Percentiles rank a stretch among this genome's conserved stretches.
phyloP scores from a whole-genome alignment of 2,888 invertebrate species.

The Quadroppia sp. region DNA sequence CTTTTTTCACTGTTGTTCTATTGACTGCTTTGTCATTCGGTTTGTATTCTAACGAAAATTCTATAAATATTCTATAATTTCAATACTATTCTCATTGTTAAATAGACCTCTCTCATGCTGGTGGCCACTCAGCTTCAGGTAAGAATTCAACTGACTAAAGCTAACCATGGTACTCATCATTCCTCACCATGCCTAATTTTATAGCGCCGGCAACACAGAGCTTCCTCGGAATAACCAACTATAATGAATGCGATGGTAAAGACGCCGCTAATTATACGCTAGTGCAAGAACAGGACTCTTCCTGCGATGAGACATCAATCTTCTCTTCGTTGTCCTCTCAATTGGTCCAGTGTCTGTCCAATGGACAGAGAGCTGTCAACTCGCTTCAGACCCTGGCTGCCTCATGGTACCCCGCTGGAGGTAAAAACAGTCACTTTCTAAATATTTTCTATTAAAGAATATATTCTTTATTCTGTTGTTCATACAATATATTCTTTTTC shows the following conservation, averaged over 20 bases:
- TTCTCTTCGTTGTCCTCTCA: background rate
- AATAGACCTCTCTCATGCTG: too few species aligned
- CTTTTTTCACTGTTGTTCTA: too few species aligned
- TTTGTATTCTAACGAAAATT: too few species aligned
- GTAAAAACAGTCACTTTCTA: background rate
- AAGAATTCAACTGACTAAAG: too few species aligned
- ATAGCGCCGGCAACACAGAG: too few species aligned
- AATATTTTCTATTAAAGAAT: background rate
- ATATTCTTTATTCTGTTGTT: background rate
- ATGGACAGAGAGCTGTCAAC: background rate
- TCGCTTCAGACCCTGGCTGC: background rate
- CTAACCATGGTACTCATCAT: too few species aligned
- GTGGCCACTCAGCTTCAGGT: too few species aligned
- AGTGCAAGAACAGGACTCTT: background rate
- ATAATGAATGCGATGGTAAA: background rate
- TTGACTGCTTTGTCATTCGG: too few species aligned
- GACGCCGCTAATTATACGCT: background rate
- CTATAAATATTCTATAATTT: too few species aligned
- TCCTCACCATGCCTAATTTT: too few species aligned
- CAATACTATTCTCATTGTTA: too few species aligned
- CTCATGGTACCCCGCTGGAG: background rate
- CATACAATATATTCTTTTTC: background rate
- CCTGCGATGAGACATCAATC: background rate
- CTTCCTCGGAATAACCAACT: background rate
- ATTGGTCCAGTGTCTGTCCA: background rate